These are phyloP conservation scores for Cryptotis parvus DNA, from an alignment of 2,113 vertebrate genomes.

Conservation along the genomic window DNA sequence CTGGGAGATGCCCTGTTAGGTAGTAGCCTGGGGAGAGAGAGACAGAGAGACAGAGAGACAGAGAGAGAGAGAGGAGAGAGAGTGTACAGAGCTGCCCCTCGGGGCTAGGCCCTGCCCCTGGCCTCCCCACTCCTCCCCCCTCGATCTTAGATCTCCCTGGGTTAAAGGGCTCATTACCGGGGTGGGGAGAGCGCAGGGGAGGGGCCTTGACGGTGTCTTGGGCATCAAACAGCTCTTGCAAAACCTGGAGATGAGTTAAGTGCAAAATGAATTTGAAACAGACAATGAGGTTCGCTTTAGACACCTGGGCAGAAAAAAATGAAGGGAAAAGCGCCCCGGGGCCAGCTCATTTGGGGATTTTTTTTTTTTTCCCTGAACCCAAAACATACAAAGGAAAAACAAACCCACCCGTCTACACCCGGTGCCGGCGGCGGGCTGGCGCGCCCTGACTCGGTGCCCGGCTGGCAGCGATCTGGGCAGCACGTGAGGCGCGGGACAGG, in stretches of 20 bases:
- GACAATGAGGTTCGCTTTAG: conserved; percentile 81
- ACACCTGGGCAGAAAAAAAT: conserved; percentile 81
- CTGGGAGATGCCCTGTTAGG: neutral
- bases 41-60: no score
- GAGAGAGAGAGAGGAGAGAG: no score
- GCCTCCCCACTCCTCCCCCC: neutral
- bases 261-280: conserved; percentile 80
- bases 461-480: conserved; percentile 51
- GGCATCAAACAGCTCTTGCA: conserved; percentile 82
- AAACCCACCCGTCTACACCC: conserved; percentile 68
- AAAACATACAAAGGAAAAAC: conserved; percentile 79
- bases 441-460: conserved; percentile 51
- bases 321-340: conserved; percentile 77
- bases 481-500: conserved; percentile 12
- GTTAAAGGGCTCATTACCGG: conserved; percentile 73
- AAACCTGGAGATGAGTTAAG: conserved; percentile 83
- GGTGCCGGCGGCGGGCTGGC: conserved; percentile 66
- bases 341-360: conserved; percentile 70
- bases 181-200: neutral
- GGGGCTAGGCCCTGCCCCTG: rapidly evolving
- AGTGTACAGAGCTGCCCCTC: neutral
- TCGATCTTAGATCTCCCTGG: conserved; percentile 9
- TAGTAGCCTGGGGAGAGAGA: rapidly evolving
- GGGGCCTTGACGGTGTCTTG: conserved; percentile 53
- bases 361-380: conserved; percentile 67